Evolutionary conservation across 2,797 vertebrate species (phyloP).

Genomic region (Clarias laeviceps): DNA sequence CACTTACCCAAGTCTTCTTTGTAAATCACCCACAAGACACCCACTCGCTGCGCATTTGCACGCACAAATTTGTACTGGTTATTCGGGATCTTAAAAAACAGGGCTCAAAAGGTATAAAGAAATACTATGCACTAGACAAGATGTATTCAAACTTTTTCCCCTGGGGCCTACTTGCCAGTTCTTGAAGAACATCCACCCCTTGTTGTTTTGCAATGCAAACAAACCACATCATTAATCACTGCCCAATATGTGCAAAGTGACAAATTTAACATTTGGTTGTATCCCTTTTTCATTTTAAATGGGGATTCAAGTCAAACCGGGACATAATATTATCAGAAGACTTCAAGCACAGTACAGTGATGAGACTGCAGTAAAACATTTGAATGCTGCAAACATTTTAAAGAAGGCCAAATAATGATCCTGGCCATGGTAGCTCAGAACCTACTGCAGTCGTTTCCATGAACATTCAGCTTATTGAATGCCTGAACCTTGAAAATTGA

Average conservation of each 20-base stretch:
- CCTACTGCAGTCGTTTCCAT: too few relatives aligned
- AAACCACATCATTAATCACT: background rate
- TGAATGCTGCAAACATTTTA: too few relatives aligned
- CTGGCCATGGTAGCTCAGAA: too few relatives aligned
- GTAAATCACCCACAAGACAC: conserved; percentile 28
- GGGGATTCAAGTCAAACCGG: too few relatives aligned
- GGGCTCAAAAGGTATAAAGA: background rate
- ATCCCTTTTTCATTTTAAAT: background rate
- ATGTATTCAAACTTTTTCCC: background rate
- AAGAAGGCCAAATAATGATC: too few relatives aligned
- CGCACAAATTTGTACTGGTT: background rate
- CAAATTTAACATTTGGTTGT: background rate
- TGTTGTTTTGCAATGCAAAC: background rate
- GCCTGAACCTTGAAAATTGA: too few relatives aligned
- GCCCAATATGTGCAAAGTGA: background rate
- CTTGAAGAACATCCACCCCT: background rate
- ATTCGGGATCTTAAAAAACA: conserved; percentile 11
- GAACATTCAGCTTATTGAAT: too few relatives aligned
- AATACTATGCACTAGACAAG: background rate
- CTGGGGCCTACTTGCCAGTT: background rate
- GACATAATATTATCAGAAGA: too few relatives aligned
- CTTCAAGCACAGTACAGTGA: too few relatives aligned
- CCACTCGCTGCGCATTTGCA: conserved; percentile 14
- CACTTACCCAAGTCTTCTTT: conserved; percentile 20
- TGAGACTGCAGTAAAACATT: too few relatives aligned